Base-by-base conservation (phyloP, 1,140 invertebrate genomes). In the Drosophila erecta region DNA sequence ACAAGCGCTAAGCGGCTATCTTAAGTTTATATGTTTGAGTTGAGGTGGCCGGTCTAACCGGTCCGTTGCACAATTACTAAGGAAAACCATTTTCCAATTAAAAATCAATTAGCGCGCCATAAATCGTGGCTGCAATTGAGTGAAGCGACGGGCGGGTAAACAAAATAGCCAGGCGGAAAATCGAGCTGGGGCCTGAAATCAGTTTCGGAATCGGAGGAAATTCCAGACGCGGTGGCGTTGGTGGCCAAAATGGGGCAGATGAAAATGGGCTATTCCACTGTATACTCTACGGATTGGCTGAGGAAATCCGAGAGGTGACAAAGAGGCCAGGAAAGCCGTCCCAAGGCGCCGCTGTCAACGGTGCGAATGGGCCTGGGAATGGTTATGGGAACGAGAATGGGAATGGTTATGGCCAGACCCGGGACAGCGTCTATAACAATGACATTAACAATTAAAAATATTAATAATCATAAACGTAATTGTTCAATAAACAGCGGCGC, bases 381-480 rank as follows among this genome's bases (percentile, higher is more conserved):
- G 54, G 38, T 58, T 38, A 73, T 75, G 50, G 14, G 69, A 55
- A 62, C 50, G 72, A 15, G 60, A 47, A 43, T 40, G 64, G 53
- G 46, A 73, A 75, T 74, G 72, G 53, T 22, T 57, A 64, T 73
- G 61, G 53, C 49, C 62, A 70, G 53, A 58, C 55, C 37, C 47
- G 72, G 64, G 55, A 76, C 62, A 76, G 62, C 62, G 65, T 87
- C 83, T 87, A 87, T 72, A 89, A 84, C 72, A 80, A 84, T 80
- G 69, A 80, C 79, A 87, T 89, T 89, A 89, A 80, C 80, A 89
- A 89, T 89, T 89, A 84, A 84, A 84, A 87, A 74, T 87, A 89
- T 87, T 79, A 87, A 84, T 87, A 80, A 87, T 83, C 81, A 89
- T 89, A 84, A 89, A 80, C 72, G 80, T 89, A 89, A 89, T 89